Conservation (phyloP, 2,797 vertebrate species). For the Bradypus variegatus region DNA sequence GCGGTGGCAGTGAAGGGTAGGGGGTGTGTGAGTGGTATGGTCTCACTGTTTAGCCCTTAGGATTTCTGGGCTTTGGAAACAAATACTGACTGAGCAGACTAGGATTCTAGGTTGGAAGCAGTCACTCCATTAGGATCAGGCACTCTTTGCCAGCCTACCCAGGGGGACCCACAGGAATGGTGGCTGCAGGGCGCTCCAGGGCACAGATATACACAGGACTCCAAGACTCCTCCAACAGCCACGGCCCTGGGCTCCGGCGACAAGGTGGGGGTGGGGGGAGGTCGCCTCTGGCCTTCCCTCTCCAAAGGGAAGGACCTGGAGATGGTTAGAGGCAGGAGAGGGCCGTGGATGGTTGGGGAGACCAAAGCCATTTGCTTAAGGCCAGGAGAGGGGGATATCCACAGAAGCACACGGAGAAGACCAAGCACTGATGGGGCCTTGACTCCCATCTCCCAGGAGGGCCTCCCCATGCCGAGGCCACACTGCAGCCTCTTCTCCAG, state of each 20-base stretch:
- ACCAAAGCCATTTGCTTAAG: not conserved
- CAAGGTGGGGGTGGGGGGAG: not conserved
- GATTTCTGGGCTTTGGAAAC: not conserved
- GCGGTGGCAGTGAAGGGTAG: not conserved
- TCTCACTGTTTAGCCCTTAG: not conserved
- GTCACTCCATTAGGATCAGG: not conserved
- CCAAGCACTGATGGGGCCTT: not conserved
- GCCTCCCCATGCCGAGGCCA: not conserved
- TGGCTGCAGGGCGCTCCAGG: not conserved
- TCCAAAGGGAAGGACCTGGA: not conserved
- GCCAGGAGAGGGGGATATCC: not conserved
- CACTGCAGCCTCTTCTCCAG: constrained; percentile 63
- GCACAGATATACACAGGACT: not conserved
- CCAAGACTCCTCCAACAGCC: not conserved
- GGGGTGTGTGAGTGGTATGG: not conserved
- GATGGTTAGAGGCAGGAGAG: not conserved
- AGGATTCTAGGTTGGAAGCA: not conserved
- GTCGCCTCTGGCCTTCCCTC: not conserved
- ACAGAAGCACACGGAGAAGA: not conserved
- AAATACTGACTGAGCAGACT: not conserved
- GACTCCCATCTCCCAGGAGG: constrained; percentile 65
- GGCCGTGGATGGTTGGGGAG: not conserved
- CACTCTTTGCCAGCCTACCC: not conserved
- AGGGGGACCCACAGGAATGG: not conserved
- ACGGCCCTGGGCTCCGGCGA: not conserved